A percentile compares a stretch with the other conserved stretches of the same genome.
Evolutionary conservation across 2,113 vertebrate genomes (phyloP).

Genomic region (Cephalopterus ornatus): DNA sequence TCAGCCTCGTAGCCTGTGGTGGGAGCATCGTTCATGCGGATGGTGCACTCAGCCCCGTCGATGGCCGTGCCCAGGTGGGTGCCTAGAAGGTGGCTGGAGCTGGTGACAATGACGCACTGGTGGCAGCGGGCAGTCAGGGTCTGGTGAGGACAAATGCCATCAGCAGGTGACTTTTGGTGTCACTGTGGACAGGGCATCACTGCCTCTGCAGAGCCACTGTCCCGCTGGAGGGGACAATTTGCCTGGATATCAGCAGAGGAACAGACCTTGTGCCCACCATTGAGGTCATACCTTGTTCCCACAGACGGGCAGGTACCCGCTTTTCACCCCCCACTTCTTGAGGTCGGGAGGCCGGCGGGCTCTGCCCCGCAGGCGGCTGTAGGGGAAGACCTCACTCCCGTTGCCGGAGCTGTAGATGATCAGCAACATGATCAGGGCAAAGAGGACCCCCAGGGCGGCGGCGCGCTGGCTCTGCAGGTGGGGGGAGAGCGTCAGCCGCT

Average conservation of each 20-base stretch:
- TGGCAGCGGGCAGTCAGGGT: conserved; percentile 83
- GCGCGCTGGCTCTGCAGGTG: conserved; percentile 81
- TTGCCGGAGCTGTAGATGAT: conserved; percentile 93
- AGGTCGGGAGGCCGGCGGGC: conserved; percentile 73
- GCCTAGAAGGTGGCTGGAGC: conserved; percentile 93
- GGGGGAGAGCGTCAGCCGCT: not conserved
- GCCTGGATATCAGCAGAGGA: not conserved
- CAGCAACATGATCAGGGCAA: conserved; percentile 88
- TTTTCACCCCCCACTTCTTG: conserved; percentile 84
- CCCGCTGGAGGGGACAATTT: not conserved
- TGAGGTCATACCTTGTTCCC: conserved; percentile 86
- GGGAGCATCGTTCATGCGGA: conserved; percentile 97
- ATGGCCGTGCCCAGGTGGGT: conserved; percentile 82
- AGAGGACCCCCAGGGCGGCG: conserved; percentile 82
- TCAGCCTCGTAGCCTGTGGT: conserved; percentile 83
- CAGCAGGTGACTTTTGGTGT: not conserved
- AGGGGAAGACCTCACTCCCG: conserved; percentile 75
- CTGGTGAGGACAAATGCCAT: conserved; percentile 37
- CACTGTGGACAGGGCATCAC: not conserved
- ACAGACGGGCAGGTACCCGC: conserved; percentile 80
- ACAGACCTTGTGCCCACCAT: not conserved
- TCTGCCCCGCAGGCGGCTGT: conserved; percentile 63
- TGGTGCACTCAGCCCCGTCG: conserved; percentile 85
- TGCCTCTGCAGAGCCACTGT: fast-evolving
- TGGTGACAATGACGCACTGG: conserved; percentile 90